phyloP scores from a whole-genome alignment of 2,113 vertebrate species.

The Catharus fuscescens region DNA sequence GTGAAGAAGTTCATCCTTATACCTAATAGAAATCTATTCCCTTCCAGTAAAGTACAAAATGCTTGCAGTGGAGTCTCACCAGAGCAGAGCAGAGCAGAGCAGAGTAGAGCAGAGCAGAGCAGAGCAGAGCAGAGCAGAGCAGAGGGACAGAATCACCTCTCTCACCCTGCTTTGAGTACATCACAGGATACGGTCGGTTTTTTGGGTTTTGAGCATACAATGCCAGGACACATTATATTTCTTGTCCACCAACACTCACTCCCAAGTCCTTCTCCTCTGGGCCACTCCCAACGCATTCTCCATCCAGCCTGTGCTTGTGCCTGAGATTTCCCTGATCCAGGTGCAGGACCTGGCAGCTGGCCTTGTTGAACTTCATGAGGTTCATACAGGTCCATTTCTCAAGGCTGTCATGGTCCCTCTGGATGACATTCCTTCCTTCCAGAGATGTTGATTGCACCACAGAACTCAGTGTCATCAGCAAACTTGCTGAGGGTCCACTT shows the following conservation, averaged over 20 bases:
- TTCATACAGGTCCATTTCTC: background rate
- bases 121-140: background rate
- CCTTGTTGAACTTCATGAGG: background rate
- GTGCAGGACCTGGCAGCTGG: background rate
- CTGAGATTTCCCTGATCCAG: background rate
- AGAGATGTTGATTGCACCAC: fast-evolving
- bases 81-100: too few relatives aligned
- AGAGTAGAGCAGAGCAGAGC: too few relatives aligned
- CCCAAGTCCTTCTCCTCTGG: background rate
- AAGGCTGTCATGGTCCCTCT: background rate
- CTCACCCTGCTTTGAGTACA: background rate
- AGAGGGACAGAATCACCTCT: background rate
- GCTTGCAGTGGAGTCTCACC: too few relatives aligned
- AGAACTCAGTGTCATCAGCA: background rate
- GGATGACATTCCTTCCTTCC: background rate
- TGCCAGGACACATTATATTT: background rate
- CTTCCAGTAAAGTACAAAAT: background rate
- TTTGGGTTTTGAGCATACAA: background rate
- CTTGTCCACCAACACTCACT: background rate
- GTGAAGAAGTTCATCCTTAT: background rate
- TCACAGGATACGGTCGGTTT: fast-evolving
- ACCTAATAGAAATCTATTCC: background rate
- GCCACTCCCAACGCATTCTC: background rate
- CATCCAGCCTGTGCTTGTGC: background rate
- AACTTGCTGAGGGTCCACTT: background rate